Evolutionary conservation across 2,797 vertebrate species (phyloP).

Genomic region (Eulemur mongoz): DNA sequence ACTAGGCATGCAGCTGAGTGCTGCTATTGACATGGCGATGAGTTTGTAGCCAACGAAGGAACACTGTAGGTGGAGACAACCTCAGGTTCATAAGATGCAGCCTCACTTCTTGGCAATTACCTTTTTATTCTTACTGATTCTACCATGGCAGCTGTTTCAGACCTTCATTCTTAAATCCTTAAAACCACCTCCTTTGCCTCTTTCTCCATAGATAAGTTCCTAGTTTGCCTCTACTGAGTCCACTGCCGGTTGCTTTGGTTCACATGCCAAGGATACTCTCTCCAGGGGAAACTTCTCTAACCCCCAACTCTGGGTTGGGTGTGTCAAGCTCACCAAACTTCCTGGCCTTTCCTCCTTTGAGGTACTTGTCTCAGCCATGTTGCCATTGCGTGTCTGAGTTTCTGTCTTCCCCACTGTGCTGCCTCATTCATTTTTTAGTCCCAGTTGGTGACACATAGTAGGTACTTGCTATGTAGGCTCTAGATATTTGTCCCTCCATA

Average conservation of each 20-base stretch:
- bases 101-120: neutral
- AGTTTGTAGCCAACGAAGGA: neutral
- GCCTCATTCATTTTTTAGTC: neutral
- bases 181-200: neutral
- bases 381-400: neutral
- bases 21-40: neutral
- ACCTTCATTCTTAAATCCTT: neutral
- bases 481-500: neutral
- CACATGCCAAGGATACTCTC: neutral
- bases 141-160: neutral
- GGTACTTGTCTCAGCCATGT: neutral
- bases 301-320: accelerated
- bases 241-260: neutral
- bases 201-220: neutral
- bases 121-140: neutral
- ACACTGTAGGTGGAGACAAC: neutral
- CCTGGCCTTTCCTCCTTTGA: neutral
- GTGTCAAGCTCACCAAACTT: neutral
- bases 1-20: neutral
- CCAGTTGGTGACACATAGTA: neutral
- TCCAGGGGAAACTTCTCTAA: neutral
- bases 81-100: neutral
- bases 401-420: neutral
- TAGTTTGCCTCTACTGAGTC: neutral
- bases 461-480: neutral